Evolutionary conservation across 2,888 invertebrate species (phyloP).

Genomic region (Harmothoe impar): DNA sequence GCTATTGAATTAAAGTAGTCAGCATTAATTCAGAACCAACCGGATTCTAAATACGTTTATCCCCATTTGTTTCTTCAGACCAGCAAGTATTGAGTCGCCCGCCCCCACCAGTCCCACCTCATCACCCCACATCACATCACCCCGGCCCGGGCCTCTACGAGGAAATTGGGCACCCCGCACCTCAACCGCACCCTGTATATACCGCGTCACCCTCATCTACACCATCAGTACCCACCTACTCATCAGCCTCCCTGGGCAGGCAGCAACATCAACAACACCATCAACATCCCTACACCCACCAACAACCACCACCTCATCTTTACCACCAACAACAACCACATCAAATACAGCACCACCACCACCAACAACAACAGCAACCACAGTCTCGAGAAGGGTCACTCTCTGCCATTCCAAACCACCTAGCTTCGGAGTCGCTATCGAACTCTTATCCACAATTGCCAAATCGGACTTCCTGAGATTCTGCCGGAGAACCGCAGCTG

Average conservation of each 20-base stretch:
- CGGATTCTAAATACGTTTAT: too few species aligned
- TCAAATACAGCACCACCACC: neutral
- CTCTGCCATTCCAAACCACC: constrained; percentile 56
- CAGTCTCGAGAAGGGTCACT: constrained; percentile 1
- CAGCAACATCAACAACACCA: neutral
- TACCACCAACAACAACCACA: constrained; percentile 33
- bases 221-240: constrained; percentile 23
- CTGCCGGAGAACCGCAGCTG: neutral
- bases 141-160: neutral
- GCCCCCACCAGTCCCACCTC: constrained; percentile 23
- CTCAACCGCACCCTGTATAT: constrained; percentile 41
- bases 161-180: neutral
- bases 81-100: constrained; percentile 33
- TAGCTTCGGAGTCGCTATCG: constrained; percentile 7
- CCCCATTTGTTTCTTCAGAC: constrained; percentile 34
- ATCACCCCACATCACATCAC: constrained; percentile 5
- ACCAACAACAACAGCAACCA: constrained; percentile 1
- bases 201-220: constrained; percentile 13
- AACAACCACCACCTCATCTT: neutral
- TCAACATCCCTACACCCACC: constrained; percentile 16
- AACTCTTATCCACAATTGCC: constrained; percentile 48
- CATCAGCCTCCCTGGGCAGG: neutral
- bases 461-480: constrained; percentile 54
- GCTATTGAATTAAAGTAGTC: too few species aligned
- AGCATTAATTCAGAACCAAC: too few species aligned